Evolutionary conservation across 1,140 invertebrate genomes (phyloP).

Genomic region (Zeugodacus cucurbitae): DNA sequence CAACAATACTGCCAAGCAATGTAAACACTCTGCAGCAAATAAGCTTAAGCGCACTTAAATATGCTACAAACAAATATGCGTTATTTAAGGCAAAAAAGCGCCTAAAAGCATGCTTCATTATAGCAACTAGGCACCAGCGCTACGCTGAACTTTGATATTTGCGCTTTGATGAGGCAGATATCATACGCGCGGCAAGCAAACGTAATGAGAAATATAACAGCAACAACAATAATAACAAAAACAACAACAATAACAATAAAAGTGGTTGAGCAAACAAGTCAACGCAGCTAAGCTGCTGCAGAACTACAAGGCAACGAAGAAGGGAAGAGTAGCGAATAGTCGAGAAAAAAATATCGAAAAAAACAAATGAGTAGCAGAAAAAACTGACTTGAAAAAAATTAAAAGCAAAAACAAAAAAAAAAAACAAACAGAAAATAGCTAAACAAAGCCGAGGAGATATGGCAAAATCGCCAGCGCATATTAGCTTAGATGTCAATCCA

Average conservation of each 20-base stretch:
- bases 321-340: too few relatives aligned
- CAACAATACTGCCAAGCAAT: too few relatives aligned
- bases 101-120: background rate
- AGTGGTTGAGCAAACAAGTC: background rate
- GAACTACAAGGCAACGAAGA: too few relatives aligned
- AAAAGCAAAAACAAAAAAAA: background rate
- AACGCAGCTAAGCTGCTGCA: background rate
- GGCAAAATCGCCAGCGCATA: background rate
- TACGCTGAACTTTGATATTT: background rate
- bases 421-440: background rate
- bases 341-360: background rate
- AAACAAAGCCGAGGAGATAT: background rate
- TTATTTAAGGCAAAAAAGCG: background rate
- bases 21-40: background rate
- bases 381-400: background rate
- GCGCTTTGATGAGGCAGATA: background rate
- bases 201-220: background rate
- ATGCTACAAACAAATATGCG: background rate
- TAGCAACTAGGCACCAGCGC: background rate
- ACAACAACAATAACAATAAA: background rate
- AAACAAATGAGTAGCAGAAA: background rate
- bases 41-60: background rate
- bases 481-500: constrained; percentile 34
- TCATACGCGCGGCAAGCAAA: background rate
- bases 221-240: background rate